Evolutionary conservation across 1,140 invertebrate species (phyloP).

Genomic region (Nephotettix cincticeps): DNA sequence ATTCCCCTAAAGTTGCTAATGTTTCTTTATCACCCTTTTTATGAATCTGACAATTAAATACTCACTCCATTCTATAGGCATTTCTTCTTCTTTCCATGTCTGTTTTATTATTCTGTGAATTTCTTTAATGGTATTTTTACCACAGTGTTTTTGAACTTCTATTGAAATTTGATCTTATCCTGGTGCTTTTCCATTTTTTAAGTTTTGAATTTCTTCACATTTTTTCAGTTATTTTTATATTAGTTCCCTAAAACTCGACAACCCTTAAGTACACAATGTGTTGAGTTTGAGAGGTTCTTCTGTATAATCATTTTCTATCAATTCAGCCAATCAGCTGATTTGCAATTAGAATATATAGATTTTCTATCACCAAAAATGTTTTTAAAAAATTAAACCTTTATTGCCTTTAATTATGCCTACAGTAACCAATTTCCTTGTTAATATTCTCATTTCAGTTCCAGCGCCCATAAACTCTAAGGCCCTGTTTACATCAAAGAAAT

Average conservation of each 20-base stretch:
- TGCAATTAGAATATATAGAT: no score
- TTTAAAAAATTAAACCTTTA: no score
- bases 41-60: conserved; percentile 19
- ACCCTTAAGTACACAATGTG: no score
- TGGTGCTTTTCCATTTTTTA: neutral
- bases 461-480: neutral
- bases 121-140: neutral
- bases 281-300: no score
- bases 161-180: conserved; percentile 5
- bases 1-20: conserved; percentile 33
- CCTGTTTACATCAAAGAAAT: neutral
- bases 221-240: no score
- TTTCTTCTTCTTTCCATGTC: conserved; percentile 14
- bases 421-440: no score
- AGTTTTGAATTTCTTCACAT: neutral
- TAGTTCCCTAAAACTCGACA: no score
- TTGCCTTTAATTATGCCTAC: no score
- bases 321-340: no score
- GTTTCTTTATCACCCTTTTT: conserved; percentile 31
- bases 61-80: conserved; percentile 1
- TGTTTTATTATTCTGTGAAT: neutral
- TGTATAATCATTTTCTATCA: no score
- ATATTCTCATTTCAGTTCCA: neutral
- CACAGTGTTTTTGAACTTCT: conserved; percentile 14
- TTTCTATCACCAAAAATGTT: no score